Conservation (phyloP, 2,797 vertebrate genomes). For the Melanotaenia nigrans region DNA sequence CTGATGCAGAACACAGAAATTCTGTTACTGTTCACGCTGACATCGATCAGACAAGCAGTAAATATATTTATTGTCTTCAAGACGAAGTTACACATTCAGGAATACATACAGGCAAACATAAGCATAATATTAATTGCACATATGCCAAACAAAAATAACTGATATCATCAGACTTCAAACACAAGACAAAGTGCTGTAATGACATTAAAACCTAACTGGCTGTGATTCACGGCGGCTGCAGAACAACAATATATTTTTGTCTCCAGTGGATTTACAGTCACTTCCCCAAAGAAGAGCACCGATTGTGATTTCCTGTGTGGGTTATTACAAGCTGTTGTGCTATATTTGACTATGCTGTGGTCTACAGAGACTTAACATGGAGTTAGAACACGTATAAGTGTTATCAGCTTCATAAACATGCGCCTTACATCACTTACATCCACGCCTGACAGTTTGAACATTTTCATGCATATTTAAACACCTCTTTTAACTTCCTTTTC, state of each 20-base stretch:
- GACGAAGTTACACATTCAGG: constrained; percentile 55
- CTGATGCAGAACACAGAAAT: not conserved
- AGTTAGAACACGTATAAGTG: constrained; percentile 34
- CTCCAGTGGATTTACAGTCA: constrained; percentile 38
- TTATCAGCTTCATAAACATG: constrained; percentile 29
- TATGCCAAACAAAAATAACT: constrained; percentile 28
- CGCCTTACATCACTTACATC: constrained; percentile 9
- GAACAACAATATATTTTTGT: constrained; percentile 37
- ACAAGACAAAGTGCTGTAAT: constrained; percentile 43
- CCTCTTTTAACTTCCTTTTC: not conserved
- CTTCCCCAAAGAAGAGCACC: constrained; percentile 42
- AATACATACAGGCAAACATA: constrained; percentile 46
- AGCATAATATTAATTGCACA: constrained; percentile 56
- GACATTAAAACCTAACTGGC: constrained; percentile 42
- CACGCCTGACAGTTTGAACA: not conserved
- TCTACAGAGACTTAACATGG: constrained; percentile 30
- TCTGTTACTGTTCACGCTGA: not conserved
- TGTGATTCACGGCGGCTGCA: constrained; percentile 31
- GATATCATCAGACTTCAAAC: constrained; percentile 37
- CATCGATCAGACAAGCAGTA: constrained; percentile 9
- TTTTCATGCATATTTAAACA: constrained; percentile 11
- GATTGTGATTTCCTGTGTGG: constrained; percentile 58
- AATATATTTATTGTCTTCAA: constrained; percentile 72
- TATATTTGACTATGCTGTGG: constrained; percentile 18
- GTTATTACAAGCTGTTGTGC: constrained; percentile 29